These are phyloP conservation scores for Botrylloides violaceus DNA, from an alignment of 23 tunicate genomes.

Conservation along the genomic window DNA sequence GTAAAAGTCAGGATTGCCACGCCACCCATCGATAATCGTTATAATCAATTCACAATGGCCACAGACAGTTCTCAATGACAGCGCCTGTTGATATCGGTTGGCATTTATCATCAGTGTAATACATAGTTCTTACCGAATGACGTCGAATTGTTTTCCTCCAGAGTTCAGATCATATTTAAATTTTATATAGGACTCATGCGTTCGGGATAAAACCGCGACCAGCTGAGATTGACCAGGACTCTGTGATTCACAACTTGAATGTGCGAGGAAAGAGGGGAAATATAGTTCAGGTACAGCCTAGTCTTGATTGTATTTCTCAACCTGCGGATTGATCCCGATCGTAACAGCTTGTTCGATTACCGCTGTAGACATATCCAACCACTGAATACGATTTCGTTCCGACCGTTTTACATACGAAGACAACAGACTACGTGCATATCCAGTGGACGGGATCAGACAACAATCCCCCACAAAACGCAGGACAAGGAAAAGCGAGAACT, in stretches of 20 bases:
- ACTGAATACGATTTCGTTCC: constrained; percentile 25
- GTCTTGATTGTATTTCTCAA: background rate
- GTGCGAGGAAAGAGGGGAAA: constrained; percentile 91
- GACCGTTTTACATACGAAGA: background rate
- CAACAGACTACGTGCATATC: background rate
- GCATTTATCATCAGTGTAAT: no score
- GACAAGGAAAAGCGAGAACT: constrained; percentile 14
- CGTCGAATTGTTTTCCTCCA: no score
- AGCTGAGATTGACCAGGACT: constrained; percentile 19
- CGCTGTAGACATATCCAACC: background rate
- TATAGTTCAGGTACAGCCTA: constrained; percentile 72
- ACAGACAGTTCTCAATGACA: no score
- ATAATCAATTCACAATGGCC: no score
- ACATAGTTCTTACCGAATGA: no score
- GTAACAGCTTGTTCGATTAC: background rate
- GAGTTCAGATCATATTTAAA: no score
- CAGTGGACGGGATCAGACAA: constrained; percentile 25
- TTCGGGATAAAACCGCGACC: constrained; percentile 69
- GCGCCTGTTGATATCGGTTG: no score
- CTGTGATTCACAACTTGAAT: constrained; percentile 44
- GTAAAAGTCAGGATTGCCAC: no score
- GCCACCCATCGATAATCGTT: no score
- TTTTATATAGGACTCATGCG: constrained; percentile 48
- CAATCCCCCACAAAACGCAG: constrained; percentile 21
- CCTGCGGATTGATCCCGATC: background rate